Evolutionary conservation across 2,797 vertebrate species (phyloP).

Genomic region (Mormyrus hasselquistii): DNA sequence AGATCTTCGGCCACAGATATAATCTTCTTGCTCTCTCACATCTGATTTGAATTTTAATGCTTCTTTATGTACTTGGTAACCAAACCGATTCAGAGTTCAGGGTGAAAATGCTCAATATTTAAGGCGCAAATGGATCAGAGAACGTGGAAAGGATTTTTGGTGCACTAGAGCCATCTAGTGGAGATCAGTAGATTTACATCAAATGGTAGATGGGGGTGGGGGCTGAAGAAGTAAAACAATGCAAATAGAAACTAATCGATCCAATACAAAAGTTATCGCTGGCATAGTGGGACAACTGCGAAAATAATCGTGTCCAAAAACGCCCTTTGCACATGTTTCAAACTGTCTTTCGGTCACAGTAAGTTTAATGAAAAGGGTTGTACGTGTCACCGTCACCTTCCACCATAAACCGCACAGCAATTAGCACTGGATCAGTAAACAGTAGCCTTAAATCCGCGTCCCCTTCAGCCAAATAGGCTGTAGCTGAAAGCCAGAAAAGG

Average conservation of each 20-base stretch:
- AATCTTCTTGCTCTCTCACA: background rate
- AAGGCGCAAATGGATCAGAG: background rate
- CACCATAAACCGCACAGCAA: conserved; percentile 54
- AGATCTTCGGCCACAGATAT: background rate
- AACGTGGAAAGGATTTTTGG: conserved; percentile 44
- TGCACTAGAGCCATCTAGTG: conserved; percentile 75
- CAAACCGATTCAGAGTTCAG: background rate
- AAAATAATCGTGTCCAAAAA: background rate
- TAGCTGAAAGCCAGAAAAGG: conserved; percentile 59
- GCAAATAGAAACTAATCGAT: background rate
- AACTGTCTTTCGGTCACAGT: background rate
- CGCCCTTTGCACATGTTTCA: background rate
- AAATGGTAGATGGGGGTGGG: background rate
- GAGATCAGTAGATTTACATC: conserved; percentile 29
- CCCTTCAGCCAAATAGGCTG: conserved; percentile 49
- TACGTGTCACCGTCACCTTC: conserved; percentile 48
- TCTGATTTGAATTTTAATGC: background rate
- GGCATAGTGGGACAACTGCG: background rate
- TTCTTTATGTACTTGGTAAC: background rate
- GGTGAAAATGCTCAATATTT: background rate
- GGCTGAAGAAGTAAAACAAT: background rate
- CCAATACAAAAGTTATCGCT: background rate
- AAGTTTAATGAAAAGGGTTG: background rate
- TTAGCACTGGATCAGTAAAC: conserved; percentile 55
- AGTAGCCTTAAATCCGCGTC: conserved; percentile 35